phyloP scores from a whole-genome alignment of 2,888 invertebrate species.

The Amblyteles armatorius region DNA sequence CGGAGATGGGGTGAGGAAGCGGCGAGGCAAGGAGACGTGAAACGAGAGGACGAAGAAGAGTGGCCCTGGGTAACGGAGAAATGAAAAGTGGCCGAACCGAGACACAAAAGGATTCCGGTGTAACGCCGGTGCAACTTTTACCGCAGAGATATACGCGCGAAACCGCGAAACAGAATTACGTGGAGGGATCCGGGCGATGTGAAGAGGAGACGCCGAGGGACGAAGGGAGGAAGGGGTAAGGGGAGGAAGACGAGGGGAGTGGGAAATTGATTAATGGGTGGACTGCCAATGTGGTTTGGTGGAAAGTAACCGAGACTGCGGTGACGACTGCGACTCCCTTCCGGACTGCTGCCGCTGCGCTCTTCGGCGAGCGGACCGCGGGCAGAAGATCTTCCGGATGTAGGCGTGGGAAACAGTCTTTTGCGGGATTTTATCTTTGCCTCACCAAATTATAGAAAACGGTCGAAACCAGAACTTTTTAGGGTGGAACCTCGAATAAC shows the following conservation, averaged over 20 bases:
- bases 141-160: conserved; percentile 74
- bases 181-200: conserved; percentile 11
- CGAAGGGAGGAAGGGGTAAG: neutral
- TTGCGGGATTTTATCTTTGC: conserved; percentile 1
- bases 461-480: neutral
- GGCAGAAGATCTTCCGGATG: conserved; percentile 22
- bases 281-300: conserved; percentile 77
- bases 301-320: conserved; percentile 68
- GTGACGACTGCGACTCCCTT: conserved; percentile 62
- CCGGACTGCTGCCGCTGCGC: conserved; percentile 31
- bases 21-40: conserved; percentile 27
- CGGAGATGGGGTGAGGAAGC: conserved; percentile 42
- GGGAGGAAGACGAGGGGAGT: conserved; percentile 54
- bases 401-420: conserved; percentile 36
- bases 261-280: conserved; percentile 79
- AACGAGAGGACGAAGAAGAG: conserved; percentile 20
- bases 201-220: conserved; percentile 21
- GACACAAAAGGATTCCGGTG: conserved; percentile 78
- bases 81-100: conserved; percentile 72
- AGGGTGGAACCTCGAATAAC: neutral
- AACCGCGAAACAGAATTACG: conserved; percentile 79
- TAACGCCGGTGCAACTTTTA: conserved; percentile 76
- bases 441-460: neutral
- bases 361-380: conserved; percentile 4
- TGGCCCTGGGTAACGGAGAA: conserved; percentile 56